A percentile compares a stretch with the other conserved stretches of the same genome.
Conservation (phyloP, 1,140 invertebrate genomes). For the Pemphigus obesinymphae region DNA sequence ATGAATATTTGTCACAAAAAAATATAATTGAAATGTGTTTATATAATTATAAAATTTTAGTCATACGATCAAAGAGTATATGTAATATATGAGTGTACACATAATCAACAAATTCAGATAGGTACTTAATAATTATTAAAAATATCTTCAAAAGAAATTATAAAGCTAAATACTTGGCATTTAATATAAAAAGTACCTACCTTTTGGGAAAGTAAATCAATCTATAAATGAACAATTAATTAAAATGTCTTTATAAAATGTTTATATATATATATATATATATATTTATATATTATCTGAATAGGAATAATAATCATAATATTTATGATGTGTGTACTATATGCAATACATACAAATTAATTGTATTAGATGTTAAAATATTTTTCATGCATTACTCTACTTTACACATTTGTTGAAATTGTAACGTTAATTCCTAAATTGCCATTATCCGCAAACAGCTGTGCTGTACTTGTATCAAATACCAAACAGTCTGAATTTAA, state of each 20-base stretch:
- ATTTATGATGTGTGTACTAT: background rate
- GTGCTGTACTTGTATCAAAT: constrained; percentile 96
- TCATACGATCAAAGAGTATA: background rate
- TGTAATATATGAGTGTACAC: background rate
- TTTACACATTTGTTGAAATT: constrained; percentile 62
- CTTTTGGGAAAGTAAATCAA: background rate
- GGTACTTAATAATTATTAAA: background rate
- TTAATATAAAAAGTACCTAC: background rate
- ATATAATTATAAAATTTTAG: background rate
- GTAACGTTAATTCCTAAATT: constrained; percentile 99
- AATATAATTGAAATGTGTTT: background rate
- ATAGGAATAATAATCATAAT: background rate
- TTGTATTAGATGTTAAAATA: background rate
- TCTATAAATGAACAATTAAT: background rate
- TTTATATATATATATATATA: background rate
- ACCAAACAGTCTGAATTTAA: constrained; percentile 97
- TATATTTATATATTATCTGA: background rate
- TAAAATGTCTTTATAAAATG: no score
- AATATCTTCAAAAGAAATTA: background rate
- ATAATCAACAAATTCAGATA: background rate
- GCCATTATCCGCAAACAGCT: constrained; percentile 97
- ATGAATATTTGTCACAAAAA: background rate
- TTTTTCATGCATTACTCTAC: background rate
- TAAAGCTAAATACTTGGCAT: no score
- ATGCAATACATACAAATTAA: background rate